Base-by-base conservation (phyloP, 2,797 vertebrate species). In the Rousettus madagascariensis region DNA sequence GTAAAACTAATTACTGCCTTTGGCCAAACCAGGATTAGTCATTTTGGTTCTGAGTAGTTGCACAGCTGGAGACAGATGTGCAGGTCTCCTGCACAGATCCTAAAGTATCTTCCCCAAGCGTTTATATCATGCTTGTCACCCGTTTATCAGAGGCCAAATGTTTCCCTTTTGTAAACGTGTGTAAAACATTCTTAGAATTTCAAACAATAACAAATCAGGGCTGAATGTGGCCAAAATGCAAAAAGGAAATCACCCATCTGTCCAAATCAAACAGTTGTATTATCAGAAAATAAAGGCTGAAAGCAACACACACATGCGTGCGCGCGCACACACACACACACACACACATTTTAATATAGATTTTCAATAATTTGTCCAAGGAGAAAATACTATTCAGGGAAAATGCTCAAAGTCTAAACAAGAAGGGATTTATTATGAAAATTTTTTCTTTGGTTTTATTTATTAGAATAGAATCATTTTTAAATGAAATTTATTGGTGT, bases 111-210 rank as follows among this genome's bases (percentile, higher is more conserved):
- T 98, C 96, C 88, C 86, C 20, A 1, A 94, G 86, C 96, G 97
- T 99, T 99, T 99, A 99, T 98, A 98, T 98, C 98, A 97, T 97
- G 95, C 97, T 98, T 99, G 98, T 98, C 98, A 98, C 99, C 98
- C 97, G 98, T 98, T 99, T 98, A 98, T 98, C 99, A 98, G 98
- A 98, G 96, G 98, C 98, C 98, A 98, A 98, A 97, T 97, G 98
- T 98, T 98, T 98, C 98, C 97, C 98, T 96, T 96, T 96, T 96
- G 98, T 97, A 98, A 98, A 98, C 97, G 98, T 98, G 98, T 98
- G 97, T 99, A 98, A 99, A 99, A 99, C 98, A 99, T 98, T 98
- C 97, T 97, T 97, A 98, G 97, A 98, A 98, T 98, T 98, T 98
- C 97, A 99, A 99, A 99, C 98, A 99, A 98, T 98, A 99, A 99